Evolutionary conservation across 2,113 vertebrate species (phyloP).

Genomic region (Lamprotornis superbus): DNA sequence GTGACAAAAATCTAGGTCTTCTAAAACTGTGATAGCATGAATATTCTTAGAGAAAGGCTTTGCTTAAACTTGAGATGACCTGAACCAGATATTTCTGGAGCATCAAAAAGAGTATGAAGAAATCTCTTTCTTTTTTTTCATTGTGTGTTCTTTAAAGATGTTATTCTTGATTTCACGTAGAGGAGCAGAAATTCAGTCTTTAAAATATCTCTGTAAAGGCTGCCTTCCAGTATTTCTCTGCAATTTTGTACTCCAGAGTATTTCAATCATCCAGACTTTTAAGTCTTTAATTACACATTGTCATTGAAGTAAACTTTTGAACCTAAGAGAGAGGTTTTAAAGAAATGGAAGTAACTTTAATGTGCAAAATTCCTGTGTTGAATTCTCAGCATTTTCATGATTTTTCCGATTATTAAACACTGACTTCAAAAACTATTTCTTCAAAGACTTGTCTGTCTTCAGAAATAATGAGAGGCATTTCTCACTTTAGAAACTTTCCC

Average conservation of each 20-base stretch:
- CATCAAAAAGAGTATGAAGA: background rate
- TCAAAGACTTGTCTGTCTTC: constrained; percentile 46
- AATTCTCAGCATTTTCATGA: background rate
- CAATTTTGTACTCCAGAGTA: background rate
- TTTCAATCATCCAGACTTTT: constrained; percentile 3
- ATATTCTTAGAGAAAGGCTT: background rate
- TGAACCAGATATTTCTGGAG: background rate
- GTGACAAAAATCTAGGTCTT: background rate
- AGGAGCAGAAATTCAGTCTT: background rate
- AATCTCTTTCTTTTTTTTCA: background rate
- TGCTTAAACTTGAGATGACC: background rate
- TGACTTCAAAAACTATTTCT: constrained; percentile 38
- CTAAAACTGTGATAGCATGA: background rate
- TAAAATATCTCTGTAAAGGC: background rate
- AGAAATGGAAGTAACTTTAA: constrained; percentile 5
- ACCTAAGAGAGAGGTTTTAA: background rate
- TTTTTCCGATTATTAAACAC: constrained; percentile 27
- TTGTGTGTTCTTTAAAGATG: background rate
- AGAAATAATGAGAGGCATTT: constrained; percentile 26
- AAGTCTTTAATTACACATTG: constrained; percentile 33
- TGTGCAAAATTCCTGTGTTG: background rate
- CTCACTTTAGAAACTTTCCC: background rate
- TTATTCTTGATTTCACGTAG: background rate
- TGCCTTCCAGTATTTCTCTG: background rate
- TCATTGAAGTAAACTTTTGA: constrained; percentile 43